These are phyloP conservation scores for Okamejei kenojei DNA, from an alignment of 2,797 vertebrate species.

Conservation along the genomic window DNA sequence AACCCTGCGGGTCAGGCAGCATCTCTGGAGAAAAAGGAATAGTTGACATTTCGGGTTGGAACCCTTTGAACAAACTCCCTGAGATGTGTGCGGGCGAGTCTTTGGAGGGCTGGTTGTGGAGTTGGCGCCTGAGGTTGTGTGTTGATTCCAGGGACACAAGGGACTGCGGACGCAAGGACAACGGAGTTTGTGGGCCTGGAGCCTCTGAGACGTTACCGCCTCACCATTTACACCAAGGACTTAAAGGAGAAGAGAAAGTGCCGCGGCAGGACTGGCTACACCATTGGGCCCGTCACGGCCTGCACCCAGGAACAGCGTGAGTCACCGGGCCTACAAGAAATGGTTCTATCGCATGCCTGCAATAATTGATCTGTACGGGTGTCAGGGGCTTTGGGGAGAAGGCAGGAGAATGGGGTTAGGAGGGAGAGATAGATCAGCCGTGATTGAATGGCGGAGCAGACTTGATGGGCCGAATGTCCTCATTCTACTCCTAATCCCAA, in stretches of 20 bases:
- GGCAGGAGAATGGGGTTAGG: no score
- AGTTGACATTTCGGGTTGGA: no score
- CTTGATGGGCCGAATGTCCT: no score
- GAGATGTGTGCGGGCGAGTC: not conserved
- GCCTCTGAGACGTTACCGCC: not conserved
- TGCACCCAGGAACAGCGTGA: slow-evolving; percentile 5
- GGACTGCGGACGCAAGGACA: no score
- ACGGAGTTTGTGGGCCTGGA: not conserved
- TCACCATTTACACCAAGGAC: not conserved
- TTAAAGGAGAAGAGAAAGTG: not conserved
- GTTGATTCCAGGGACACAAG: not conserved
- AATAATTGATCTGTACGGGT: no score
- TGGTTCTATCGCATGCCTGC: no score
- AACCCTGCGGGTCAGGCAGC: no score
- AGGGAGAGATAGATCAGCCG: no score
- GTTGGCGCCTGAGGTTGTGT: not conserved
- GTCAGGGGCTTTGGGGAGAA: no score
- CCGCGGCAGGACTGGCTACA: not conserved
- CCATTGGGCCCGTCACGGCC: not conserved
- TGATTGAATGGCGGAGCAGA: no score
- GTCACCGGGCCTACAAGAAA: not conserved
- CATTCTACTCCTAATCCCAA: no score
- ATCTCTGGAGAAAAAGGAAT: no score
- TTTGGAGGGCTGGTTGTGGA: not conserved
- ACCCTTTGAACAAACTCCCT: not conserved